These are phyloP conservation scores for Xylophagus ater DNA, from an alignment of 2,888 invertebrate genomes.

Conservation along the genomic window DNA sequence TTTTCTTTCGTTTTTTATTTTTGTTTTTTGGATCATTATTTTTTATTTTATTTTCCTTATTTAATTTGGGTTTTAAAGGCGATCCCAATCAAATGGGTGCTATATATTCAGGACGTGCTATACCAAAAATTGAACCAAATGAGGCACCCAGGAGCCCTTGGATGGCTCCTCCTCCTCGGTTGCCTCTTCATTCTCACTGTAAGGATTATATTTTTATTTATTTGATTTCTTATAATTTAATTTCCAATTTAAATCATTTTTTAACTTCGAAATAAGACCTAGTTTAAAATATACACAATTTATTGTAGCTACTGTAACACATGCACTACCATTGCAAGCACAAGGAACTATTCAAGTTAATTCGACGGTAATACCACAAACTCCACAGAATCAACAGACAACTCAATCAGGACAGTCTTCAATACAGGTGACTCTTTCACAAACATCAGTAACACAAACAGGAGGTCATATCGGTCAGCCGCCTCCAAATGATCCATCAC, in stretches of 20 bases:
- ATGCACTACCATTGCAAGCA: slow-evolving; percentile 34
- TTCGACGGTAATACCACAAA: slow-evolving; percentile 32
- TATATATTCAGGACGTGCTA: slow-evolving; percentile 37
- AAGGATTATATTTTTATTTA: slow-evolving; percentile 22
- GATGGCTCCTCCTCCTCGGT: slow-evolving; percentile 37
- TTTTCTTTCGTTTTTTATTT: slow-evolving; percentile 19
- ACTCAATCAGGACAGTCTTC: slow-evolving; percentile 16
- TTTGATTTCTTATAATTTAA: slow-evolving; percentile 4
- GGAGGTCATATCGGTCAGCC: slow-evolving; percentile 28
- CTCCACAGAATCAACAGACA: slow-evolving; percentile 27
- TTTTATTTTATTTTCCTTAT: slow-evolving; percentile 17
- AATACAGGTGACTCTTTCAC: slow-evolving; percentile 10
- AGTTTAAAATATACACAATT: too few species aligned
- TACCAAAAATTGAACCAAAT: slow-evolving; percentile 37
- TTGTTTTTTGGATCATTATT: slow-evolving; percentile 11
- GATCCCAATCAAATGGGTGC: slow-evolving; percentile 37
- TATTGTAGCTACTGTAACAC: slow-evolving; percentile 31
- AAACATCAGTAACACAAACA: slow-evolving; percentile 17
- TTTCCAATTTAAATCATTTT: background rate
- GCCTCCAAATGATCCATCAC: slow-evolving; percentile 29
- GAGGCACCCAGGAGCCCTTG: slow-evolving; percentile 35
- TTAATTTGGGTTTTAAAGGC: slow-evolving; percentile 26
- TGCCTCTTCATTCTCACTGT: slow-evolving; percentile 36
- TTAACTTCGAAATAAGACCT: background rate
- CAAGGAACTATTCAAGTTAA: slow-evolving; percentile 18